Conservation (phyloP, 1,140 invertebrate genomes). For the Pseudomyrmex dendroicus region DNA sequence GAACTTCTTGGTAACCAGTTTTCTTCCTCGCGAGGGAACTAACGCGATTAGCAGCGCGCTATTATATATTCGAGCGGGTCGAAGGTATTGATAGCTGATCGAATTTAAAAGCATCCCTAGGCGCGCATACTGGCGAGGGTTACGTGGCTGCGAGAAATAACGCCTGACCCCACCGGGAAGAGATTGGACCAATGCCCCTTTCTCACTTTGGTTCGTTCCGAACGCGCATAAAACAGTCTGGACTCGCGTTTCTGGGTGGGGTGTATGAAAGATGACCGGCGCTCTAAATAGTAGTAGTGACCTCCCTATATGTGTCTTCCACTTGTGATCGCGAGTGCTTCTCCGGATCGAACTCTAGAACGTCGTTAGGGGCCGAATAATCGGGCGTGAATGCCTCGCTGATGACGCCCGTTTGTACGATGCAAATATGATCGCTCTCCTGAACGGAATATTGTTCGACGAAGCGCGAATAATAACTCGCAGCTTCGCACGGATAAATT, state of each 20-base stretch:
- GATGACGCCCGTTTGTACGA: constrained; percentile 50
- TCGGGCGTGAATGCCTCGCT: constrained; percentile 46
- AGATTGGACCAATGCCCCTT: constrained; percentile 11
- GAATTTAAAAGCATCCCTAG: constrained; percentile 25
- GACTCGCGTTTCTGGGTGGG: constrained; percentile 14
- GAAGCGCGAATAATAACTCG: not conserved
- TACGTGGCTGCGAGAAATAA: constrained; percentile 59
- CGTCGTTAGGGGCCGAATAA: constrained; percentile 46
- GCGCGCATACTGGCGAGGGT: constrained; percentile 45
- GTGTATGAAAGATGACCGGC: constrained; percentile 28
- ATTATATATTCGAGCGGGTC: not conserved
- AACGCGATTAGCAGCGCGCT: not conserved
- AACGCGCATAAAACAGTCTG: constrained; percentile 6
- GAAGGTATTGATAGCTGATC: constrained; percentile 24
- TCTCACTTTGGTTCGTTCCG: not conserved
- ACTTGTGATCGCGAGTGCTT: constrained; percentile 50
- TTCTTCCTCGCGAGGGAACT: not conserved
- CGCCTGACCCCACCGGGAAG: constrained; percentile 43
- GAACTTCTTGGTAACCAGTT: not conserved
- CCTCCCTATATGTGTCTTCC: constrained; percentile 7
- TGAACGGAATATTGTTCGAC: not conserved
- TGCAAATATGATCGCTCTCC: constrained; percentile 30
- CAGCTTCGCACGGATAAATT: not conserved
- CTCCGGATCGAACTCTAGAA: constrained; percentile 43
- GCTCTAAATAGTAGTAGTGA: constrained; percentile 56